Evolutionary conservation across 2,797 vertebrate species (phyloP), one percentile per base, ranked within the genome.

Genomic region (Gambusia yucatana): DNA sequence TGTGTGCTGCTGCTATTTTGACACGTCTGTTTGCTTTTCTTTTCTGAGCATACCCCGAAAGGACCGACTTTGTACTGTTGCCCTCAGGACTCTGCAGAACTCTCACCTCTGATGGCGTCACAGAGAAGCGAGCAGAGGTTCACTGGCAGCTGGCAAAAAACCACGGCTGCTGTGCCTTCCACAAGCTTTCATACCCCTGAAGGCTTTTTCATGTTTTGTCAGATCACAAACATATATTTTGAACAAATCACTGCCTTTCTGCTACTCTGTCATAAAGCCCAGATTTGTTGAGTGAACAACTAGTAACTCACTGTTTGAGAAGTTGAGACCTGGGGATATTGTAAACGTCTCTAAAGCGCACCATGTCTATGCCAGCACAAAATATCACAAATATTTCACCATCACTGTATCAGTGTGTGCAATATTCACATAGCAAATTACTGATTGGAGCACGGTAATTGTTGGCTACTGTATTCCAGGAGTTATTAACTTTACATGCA

Each of bases 1-100:
- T 73, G 79, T 57, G 72, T 30, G 73, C 73, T 0, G 36, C 76
- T 91, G 88, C 91, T 93, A 93, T 92, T 93, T 90, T 70, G 46
- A 91, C 76, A 70, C 36, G 52, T 83, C 77, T 74, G 83, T 79
- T 83, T 83, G 73, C 30, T 46, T 80, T 73, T 78, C 73, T 84
- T 59, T 28, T 1, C 75, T 63, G 82, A 85, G 90, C 87, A 89
- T 80, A 88, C 80, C 80, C 79, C 33, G 43, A 89, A 72, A 85
- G 80, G 82, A n/a, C 86, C 61, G 82, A 41, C 82, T 88, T 73
- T 73, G 85, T 69, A 30, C 72, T 63, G 61, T 83, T 76, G 87
- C 80, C 80, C 84, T 76, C 71, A 7, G 25, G 65, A 30, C 57
- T 72, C 70, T 0, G 22, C 20, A 73, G 75, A 39, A 0, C 82